phyloP scores from a whole-genome alignment of 2,113 vertebrate genomes.

The Stigmatopora argus region DNA sequence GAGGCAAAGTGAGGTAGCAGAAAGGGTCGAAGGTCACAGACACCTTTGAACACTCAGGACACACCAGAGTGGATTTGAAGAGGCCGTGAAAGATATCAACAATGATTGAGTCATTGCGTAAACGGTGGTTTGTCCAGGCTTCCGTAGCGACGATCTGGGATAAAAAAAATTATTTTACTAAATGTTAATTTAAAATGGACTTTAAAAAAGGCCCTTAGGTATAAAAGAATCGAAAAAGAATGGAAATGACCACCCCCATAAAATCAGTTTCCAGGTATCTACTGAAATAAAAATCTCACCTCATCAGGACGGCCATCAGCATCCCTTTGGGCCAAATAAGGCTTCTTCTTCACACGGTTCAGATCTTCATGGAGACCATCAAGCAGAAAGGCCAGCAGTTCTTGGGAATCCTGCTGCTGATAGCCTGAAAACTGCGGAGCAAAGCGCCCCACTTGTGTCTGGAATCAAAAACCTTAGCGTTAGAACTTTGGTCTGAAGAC shows the following conservation, averaged over 20 bases:
- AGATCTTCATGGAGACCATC: conserved; percentile 96
- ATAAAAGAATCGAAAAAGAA: not conserved
- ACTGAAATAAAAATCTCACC: conserved; percentile 59
- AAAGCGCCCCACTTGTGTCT: conserved; percentile 95
- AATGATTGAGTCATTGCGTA: conserved; percentile 85
- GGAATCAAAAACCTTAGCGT: conserved; percentile 12
- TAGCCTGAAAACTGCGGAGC: conserved; percentile 98
- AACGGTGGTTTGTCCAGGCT: conserved; percentile 84
- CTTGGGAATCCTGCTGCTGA: conserved; percentile 97
- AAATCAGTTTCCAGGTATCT: not conserved
- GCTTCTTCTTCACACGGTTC: conserved; percentile 96
- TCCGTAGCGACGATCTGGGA: conserved; percentile 83
- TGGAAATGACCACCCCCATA: not conserved
- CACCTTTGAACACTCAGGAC: conserved; percentile 83
- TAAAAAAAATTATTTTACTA: not conserved
- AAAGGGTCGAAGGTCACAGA: conserved; percentile 91
- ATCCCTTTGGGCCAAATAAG: conserved; percentile 88
- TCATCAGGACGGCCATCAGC: conserved; percentile 87
- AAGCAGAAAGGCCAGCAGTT: conserved; percentile 89
- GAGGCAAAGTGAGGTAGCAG: conserved; percentile 87
- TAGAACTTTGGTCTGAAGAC: not conserved
- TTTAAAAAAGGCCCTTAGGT: not conserved
- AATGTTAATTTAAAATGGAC: not conserved
- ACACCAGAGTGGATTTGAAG: conserved; percentile 88
- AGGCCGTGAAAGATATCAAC: conserved; percentile 89